Evolutionary conservation across 2,888 invertebrate genomes (phyloP).

Genomic region (Tupiocoris notatus): DNA sequence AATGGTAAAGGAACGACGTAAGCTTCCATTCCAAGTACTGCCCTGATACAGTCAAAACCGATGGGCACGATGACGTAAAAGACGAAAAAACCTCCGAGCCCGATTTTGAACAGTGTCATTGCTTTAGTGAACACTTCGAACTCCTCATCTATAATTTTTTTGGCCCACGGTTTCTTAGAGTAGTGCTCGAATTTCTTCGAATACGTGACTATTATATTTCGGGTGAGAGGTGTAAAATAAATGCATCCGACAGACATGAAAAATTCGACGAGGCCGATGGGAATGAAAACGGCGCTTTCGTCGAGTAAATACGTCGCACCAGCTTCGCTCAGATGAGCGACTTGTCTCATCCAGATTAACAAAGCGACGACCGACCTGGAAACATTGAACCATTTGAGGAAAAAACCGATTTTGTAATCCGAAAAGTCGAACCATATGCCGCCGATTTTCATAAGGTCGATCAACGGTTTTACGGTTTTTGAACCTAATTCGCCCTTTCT

Average conservation of each 20-base stretch:
- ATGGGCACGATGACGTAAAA: conserved; percentile 12
- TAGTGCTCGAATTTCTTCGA: not conserved
- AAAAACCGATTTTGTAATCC: not conserved
- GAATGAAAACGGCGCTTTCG: conserved; percentile 26
- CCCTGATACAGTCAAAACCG: not conserved
- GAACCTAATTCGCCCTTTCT: no score
- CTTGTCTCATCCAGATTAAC: not conserved
- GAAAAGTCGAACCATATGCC: conserved; percentile 28
- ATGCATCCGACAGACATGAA: not conserved
- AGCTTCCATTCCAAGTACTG: not conserved
- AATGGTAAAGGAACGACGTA: conserved; percentile 20
- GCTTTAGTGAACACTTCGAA: conserved; percentile 14
- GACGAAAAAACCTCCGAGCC: not conserved
- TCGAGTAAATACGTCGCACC: not conserved
- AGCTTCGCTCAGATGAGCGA: not conserved
- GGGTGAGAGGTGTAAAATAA: not conserved
- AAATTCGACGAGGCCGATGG: conserved; percentile 12
- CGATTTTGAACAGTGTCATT: conserved; percentile 7
- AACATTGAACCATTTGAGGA: conserved; percentile 16
- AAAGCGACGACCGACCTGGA: not conserved
- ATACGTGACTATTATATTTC: not conserved
- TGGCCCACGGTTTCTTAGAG: conserved; percentile 3
- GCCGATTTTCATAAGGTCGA: conserved; percentile 11
- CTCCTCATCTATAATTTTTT: not conserved
- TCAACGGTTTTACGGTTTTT: conserved; percentile 1